Base-by-base conservation (phyloP, 2,888 invertebrate species). In the Diarsia brunnea region DNA sequence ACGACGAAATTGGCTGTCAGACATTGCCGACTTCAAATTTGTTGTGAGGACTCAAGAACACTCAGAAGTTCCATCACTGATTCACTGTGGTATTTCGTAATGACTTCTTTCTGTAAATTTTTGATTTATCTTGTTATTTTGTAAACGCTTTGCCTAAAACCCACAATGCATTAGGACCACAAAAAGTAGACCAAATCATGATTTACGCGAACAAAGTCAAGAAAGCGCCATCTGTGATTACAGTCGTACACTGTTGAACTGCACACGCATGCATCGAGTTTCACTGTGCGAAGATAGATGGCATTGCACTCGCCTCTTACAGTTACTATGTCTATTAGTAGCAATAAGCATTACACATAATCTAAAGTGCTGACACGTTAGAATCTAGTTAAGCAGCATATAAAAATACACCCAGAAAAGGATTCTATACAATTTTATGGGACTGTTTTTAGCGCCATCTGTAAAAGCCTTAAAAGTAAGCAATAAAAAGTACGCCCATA, bases 211-310 rank as follows among this genome's bases (percentile, higher is more conserved):
- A 21, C 47, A 10, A 51, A 51, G 10, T 2, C 19, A 38, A 51
- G 64, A 47, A n/a, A 75, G 45, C 84, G 85, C 84, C 83, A 83
- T 83, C 83, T 83, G n/a, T 81, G 58, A 55, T 60, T 49, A 31
- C 4, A 5, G 63, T 58, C 21, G 47, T 38, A 60, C 61, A 80
- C 70, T 78, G n/a, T 7, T 53, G 43, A 72, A 24, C 14, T 63
- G 21, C 69, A 79, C 21, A 60, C 24, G 31, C 27, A 53, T 7
- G 67, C 16, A 71, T 21, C n/a, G 49, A 60, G 53, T 73, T 81
- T 45, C 21, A 16, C 31, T 38, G n/a, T 19, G 38, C 24, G 19
- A 53, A 24, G 21, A 75, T 81, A 83, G 83, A 84, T 81, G 83
- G 83, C 83, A 76, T 60, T 65, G 63, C n/a, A 5, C 16, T 69